Evolutionary conservation across 2,888 invertebrate genomes (phyloP).

Genomic region (Microplitis manilae): DNA sequence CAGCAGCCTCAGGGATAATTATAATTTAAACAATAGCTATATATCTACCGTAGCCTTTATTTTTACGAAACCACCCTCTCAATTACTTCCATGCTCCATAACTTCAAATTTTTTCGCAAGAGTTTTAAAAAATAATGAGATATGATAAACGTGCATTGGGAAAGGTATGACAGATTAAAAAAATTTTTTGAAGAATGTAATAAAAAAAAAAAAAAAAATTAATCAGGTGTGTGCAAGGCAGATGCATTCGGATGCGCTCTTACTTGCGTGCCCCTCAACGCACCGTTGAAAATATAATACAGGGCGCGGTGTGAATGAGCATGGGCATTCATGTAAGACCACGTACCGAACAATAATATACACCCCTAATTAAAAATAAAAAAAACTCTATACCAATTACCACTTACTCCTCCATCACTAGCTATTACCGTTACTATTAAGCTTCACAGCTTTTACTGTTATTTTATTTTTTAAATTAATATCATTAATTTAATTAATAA

Average conservation of each 20-base stretch:
- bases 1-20: not conserved
- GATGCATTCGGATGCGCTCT: slow-evolving; percentile 68
- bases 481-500: slow-evolving; percentile 3
- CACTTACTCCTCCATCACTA: slow-evolving; percentile 17
- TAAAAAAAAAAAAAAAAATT: slow-evolving; percentile 19
- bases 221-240: slow-evolving; percentile 61
- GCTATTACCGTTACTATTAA: slow-evolving; percentile 16
- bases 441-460: slow-evolving; percentile 1
- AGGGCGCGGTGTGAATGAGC: slow-evolving; percentile 61
- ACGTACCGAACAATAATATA: slow-evolving; percentile 57
- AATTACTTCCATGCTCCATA: not conserved
- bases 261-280: slow-evolving; percentile 69
- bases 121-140: not conserved
- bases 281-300: slow-evolving; percentile 49
- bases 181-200: not conserved
- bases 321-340: slow-evolving; percentile 68
- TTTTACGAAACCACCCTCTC: not conserved
- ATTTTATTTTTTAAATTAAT: not conserved
- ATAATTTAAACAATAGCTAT: not conserved
- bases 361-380: slow-evolving; percentile 37
- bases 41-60: not conserved
- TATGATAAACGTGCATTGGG: slow-evolving; percentile 30
- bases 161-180: slow-evolving; percentile 39
- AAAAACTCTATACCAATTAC: slow-evolving; percentile 11
- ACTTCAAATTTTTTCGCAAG: not conserved